Percentiles rank a stretch among this genome's conserved stretches.
Conservation (phyloP, 23 tunicate species). For the Diplosoma virens region DNA sequence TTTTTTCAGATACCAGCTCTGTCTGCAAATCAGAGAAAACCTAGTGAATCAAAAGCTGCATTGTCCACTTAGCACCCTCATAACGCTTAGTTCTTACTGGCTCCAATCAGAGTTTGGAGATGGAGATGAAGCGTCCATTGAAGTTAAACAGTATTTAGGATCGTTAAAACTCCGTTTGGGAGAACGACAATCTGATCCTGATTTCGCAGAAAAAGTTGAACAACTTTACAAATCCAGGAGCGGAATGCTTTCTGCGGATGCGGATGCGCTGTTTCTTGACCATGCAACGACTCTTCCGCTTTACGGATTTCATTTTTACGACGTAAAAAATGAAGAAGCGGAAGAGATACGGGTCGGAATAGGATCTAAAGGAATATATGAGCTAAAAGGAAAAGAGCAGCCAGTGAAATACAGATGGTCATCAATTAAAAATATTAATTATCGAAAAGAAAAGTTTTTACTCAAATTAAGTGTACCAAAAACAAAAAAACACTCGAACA, state of each 20-base stretch:
- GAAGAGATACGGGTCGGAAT: conserved; percentile 35
- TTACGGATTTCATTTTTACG: conserved; percentile 77
- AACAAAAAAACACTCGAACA: conserved; percentile 23
- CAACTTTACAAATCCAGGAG: conserved; percentile 36
- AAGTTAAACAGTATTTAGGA: conserved; percentile 19
- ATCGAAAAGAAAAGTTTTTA: conserved; percentile 59
- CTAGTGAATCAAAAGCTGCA: conserved; percentile 33
- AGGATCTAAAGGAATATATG: conserved; percentile 49
- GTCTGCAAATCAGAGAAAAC: conserved; percentile 82
- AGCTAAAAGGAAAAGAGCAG: conserved; percentile 25
- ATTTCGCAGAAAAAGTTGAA: conserved; percentile 42
- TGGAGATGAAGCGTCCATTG: neutral
- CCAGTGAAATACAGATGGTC: conserved; percentile 46
- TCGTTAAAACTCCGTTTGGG: conserved; percentile 21
- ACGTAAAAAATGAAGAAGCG: conserved; percentile 28
- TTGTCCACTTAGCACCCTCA: conserved; percentile 65
- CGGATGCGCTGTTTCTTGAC: conserved; percentile 70
- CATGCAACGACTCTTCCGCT: conserved; percentile 47
- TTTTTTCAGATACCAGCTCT: conserved; percentile 66
- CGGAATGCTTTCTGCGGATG: conserved; percentile 69
- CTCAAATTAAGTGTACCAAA: conserved; percentile 40
- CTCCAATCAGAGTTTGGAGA: conserved; percentile 77
- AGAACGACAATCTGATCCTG: conserved; percentile 19
- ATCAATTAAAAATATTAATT: conserved; percentile 50
- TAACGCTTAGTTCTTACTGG: conserved; percentile 64